Conservation (phyloP, 2,113 vertebrate species). For the Lagopus muta region DNA sequence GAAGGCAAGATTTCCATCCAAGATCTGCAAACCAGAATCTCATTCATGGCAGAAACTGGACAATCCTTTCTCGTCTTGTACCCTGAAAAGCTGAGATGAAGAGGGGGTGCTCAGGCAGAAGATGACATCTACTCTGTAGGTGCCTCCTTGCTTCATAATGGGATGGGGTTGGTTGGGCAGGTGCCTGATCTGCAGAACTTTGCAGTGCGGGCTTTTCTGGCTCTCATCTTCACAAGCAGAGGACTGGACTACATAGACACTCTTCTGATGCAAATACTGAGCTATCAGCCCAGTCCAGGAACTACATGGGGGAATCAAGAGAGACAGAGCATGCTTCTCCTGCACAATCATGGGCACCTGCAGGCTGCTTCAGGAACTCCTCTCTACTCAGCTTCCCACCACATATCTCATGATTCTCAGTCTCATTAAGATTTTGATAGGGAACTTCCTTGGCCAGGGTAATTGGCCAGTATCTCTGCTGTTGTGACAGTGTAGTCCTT, state of each 20-base stretch:
- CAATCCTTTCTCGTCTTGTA: background rate
- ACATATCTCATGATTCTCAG: background rate
- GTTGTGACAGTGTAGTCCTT: background rate
- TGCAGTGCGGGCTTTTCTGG: background rate
- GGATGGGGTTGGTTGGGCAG: background rate
- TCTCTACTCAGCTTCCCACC: background rate
- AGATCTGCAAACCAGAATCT: background rate
- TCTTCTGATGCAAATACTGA: background rate
- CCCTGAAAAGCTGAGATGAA: background rate
- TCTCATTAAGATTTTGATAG: background rate
- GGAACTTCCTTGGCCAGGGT: background rate
- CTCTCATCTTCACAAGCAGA: background rate
- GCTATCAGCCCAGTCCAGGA: background rate
- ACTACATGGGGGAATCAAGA: background rate
- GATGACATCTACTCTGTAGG: background rate
- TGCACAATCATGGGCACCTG: background rate
- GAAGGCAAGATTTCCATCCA: background rate
- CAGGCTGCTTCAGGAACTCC: background rate
- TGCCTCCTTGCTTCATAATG: accelerated
- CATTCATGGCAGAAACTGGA: background rate
- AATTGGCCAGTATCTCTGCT: background rate
- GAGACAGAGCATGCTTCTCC: background rate
- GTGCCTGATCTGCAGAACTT: background rate
- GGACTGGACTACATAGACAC: background rate
- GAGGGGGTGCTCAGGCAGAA: background rate